Base-by-base conservation (phyloP, 2,888 invertebrate genomes). In the Melieria picta region DNA sequence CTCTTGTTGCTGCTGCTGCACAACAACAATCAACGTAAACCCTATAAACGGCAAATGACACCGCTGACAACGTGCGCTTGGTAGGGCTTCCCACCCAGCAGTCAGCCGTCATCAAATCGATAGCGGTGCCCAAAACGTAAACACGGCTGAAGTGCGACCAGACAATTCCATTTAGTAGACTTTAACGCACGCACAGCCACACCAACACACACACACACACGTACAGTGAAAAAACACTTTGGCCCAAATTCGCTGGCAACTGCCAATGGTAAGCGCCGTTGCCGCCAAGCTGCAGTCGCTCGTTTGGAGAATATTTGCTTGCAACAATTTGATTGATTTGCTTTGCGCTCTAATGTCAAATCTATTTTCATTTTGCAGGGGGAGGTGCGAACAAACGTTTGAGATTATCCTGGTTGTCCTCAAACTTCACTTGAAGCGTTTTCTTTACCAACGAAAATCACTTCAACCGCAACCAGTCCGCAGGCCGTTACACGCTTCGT, bases 351-450 rank as follows among this genome's bases (percentile, higher is more conserved):
- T 9, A 48, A 30, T 10, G 5, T 4, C 46, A 55, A 65, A 56
- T 56, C 43, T 61, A 52, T 9, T 30, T 57, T 7, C 13, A 46
- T 46, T 9, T 48, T 68, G n/a, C 80, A 86, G 86, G 86, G 86
- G 86, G 86, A 86, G 86, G 86, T 86, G 86, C 86, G 80, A 84
- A 83, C 80, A 77, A 75, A 74, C 74, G 72, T 64, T 77, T 74
- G 56, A 62, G 62, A 47, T 75, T 74, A 72, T 77, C 73, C 74
- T 70, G 67, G 74, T 69, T 75, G 79, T 80, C 80, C 81, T 83
- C 82, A 83, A 83, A 82, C 83, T 78, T 80, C 78, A 81, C 74
- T 79, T 77, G 75, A 80, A 80, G 77, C 77, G 78, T 79, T 75
- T 57, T 69, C 56, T 56, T 45, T 67, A 60, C n/a, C 60, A 30